phyloP scores from a whole-genome alignment of 2,888 invertebrate genomes.

The Hydrotaea cyrtoneurina region DNA sequence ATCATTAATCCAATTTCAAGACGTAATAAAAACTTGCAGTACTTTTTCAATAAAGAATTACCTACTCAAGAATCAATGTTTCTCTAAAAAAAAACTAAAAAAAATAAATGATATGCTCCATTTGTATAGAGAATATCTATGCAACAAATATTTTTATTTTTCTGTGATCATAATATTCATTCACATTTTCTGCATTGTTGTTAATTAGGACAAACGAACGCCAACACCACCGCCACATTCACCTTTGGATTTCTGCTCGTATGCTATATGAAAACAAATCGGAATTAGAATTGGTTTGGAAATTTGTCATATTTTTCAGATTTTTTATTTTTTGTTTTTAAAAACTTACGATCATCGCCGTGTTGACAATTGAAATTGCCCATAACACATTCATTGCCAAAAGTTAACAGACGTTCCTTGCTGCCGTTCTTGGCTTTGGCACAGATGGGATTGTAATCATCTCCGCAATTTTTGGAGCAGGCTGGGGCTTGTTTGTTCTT shows the following conservation, averaged over 20 bases:
- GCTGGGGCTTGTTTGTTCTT: slow-evolving; percentile 71
- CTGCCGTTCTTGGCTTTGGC: slow-evolving; percentile 74
- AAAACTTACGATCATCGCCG: slow-evolving; percentile 75
- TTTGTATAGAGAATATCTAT: slow-evolving; percentile 52
- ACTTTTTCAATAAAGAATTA: no score
- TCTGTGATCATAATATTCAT: slow-evolving; percentile 6
- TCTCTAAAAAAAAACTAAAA: slow-evolving; percentile 12
- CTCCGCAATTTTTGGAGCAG: slow-evolving; percentile 73
- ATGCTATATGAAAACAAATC: slow-evolving; percentile 71
- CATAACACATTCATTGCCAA: slow-evolving; percentile 78
- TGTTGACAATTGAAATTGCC: slow-evolving; percentile 79
- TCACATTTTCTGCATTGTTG: background rate
- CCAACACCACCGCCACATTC: slow-evolving; percentile 79
- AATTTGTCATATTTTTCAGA: background rate
- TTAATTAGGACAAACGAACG: slow-evolving; percentile 77
- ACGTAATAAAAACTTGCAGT: no score
- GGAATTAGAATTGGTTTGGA: background rate
- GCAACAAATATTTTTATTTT: slow-evolving; percentile 20
- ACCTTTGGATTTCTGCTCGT: slow-evolving; percentile 74
- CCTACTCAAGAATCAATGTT: no score
- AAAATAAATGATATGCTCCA: slow-evolving; percentile 62
- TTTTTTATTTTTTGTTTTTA: slow-evolving; percentile 9
- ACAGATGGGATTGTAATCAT: slow-evolving; percentile 76
- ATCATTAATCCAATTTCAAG: no score
- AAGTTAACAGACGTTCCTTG: slow-evolving; percentile 78